These are phyloP conservation scores for Drosophila nr. perissopoda DNA, from an alignment of 2,888 invertebrate species.

Conservation along the genomic window DNA sequence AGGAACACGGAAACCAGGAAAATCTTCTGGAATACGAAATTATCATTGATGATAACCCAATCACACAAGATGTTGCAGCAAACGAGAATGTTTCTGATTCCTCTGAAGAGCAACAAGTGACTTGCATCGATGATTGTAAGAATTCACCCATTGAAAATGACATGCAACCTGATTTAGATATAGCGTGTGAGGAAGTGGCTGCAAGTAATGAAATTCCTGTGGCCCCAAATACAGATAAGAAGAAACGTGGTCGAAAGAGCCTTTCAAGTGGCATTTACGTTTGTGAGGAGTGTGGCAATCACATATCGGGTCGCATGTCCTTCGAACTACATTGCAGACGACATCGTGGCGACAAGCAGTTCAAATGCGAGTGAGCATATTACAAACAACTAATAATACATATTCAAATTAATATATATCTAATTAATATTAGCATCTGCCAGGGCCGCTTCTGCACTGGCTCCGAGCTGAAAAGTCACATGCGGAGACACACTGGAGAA, in stretches of 20 bases:
- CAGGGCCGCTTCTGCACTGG: conserved; percentile 64
- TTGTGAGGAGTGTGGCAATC: conserved; percentile 68
- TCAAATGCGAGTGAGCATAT: conserved; percentile 61
- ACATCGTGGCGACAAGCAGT: conserved; percentile 71
- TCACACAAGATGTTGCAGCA: conserved; percentile 8
- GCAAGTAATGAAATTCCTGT: conserved; percentile 18
- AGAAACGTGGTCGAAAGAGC: conserved; percentile 37
- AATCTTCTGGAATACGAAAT: conserved; percentile 38
- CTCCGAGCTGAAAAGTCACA: conserved; percentile 70
- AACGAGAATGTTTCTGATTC: not conserved
- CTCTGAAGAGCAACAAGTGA: conserved; percentile 1
- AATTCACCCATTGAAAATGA: not conserved
- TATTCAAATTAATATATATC: not conserved
- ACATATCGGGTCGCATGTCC: conserved; percentile 64
- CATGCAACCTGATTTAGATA: conserved; percentile 17
- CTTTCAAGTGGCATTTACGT: conserved; percentile 43
- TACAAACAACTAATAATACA: not conserved
- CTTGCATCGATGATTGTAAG: conserved; percentile 6
- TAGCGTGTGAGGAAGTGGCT: conserved; percentile 24
- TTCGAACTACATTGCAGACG: conserved; percentile 71
- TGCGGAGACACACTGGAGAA: conserved; percentile 70
- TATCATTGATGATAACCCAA: conserved; percentile 33
- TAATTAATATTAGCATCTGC: conserved; percentile 42
- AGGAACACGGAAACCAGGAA: conserved; percentile 7
- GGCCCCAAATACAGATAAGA: conserved; percentile 19